These are phyloP conservation scores for Tetranychus truncatus DNA, from an alignment of 2,888 invertebrate species.

Conservation along the genomic window DNA sequence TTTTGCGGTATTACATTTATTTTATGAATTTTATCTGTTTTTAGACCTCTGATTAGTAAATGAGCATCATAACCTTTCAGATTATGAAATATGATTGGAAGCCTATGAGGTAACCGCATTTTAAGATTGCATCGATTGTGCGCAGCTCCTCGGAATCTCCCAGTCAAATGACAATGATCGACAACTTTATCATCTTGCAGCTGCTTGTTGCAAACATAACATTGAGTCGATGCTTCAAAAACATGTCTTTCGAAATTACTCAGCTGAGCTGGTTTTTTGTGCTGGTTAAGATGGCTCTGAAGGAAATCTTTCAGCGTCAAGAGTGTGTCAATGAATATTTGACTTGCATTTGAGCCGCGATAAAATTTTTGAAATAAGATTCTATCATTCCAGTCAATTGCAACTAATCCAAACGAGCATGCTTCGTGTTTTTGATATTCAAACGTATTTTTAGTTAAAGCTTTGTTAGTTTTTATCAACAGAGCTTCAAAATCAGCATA, in stretches of 20 bases:
- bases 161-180: constrained; percentile 8
- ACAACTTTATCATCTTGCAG: neutral
- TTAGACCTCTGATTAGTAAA: neutral
- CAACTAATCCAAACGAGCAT: neutral
- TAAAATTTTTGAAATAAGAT: neutral
- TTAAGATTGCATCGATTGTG: neutral
- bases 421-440: neutral
- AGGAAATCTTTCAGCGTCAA: neutral
- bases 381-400: neutral
- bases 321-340: neutral
- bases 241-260: neutral
- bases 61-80: constrained; percentile 3
- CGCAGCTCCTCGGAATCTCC: neutral
- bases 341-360: neutral
- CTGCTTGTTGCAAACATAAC: neutral
- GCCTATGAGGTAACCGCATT: neutral
- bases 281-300: too few relatives aligned
- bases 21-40: neutral
- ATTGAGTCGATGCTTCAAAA: neutral
- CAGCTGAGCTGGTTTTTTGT: neutral
- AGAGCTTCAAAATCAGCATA: constrained; percentile 12
- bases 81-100: neutral
- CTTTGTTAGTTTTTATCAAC: neutral
- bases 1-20: neutral
- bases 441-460: neutral